Conservation (phyloP, 2,888 invertebrate species). For the Lasioglossum zephyrum region DNA sequence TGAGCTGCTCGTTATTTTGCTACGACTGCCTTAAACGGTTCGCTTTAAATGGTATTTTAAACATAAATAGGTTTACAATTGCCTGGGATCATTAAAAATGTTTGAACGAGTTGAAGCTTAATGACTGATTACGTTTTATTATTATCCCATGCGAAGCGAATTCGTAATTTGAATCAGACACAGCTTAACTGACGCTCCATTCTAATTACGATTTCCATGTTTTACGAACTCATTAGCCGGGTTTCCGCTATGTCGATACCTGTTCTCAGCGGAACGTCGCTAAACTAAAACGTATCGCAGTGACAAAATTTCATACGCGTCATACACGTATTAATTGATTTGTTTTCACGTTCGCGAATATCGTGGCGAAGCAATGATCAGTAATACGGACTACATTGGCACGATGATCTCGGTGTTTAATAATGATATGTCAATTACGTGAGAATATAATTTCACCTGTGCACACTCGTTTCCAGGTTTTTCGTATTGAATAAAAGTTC, state of each 20-base stretch:
- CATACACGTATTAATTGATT: constrained; percentile 19
- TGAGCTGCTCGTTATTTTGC: not conserved
- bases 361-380: not conserved
- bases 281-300: constrained; percentile 14
- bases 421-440: not conserved
- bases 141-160: constrained; percentile 17
- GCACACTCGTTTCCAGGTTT: not conserved
- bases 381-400: not conserved
- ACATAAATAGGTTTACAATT: not conserved
- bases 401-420: not conserved
- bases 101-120: not conserved
- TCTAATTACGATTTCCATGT: constrained; percentile 36
- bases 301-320: constrained; percentile 10
- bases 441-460: not conserved
- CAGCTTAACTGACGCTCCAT: constrained; percentile 22
- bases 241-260: constrained; percentile 26
- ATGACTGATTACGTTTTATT: constrained; percentile 33
- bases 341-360: constrained; percentile 5
- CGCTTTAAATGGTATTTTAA: not conserved
- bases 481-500: not conserved
- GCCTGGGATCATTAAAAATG: not conserved
- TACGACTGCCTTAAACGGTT: not conserved
- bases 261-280: not conserved
- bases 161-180: constrained; percentile 15
- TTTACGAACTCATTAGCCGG: constrained; percentile 47